Evolutionary conservation across 2,113 vertebrate genomes (phyloP).

Genomic region (Azemiops feae): DNA sequence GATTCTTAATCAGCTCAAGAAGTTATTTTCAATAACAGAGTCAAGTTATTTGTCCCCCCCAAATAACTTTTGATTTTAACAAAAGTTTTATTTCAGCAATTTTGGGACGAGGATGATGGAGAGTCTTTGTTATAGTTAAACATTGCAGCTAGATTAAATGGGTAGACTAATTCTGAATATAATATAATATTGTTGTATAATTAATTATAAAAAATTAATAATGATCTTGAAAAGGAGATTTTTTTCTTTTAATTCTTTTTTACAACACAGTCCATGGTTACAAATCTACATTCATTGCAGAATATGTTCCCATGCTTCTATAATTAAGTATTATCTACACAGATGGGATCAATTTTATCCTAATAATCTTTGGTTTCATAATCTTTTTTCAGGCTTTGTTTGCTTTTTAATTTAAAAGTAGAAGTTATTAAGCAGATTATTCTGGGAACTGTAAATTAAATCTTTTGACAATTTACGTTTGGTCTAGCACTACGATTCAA

Average conservation of each 20-base stretch:
- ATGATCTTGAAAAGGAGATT: neutral
- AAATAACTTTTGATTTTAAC: neutral
- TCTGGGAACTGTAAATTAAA: conserved; percentile 51
- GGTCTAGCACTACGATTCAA: neutral
- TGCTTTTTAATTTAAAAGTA: conserved; percentile 57
- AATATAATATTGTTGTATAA: neutral
- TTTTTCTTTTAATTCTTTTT: neutral
- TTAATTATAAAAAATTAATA: neutral
- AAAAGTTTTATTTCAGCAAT: neutral
- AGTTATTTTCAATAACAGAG: neutral
- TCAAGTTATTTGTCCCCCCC: neutral
- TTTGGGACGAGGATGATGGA: neutral
- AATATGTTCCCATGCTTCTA: conserved; percentile 4
- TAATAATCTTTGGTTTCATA: conserved; percentile 59
- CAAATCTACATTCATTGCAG: neutral
- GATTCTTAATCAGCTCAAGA: neutral
- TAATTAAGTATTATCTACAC: conserved; percentile 59
- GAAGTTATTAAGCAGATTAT: conserved; percentile 43
- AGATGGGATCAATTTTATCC: conserved; percentile 64
- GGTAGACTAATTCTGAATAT: neutral
- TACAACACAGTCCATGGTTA: conserved; percentile 2
- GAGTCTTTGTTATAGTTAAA: neutral
- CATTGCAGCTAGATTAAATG: neutral
- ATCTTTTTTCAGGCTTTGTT: conserved; percentile 44
- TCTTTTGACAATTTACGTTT: conserved; percentile 21